A percentile compares a stretch with the other conserved stretches of the same genome.
These are phyloP conservation scores for Aurelia sp. DNA, from an alignment of 30 jellyfish, hydroid and myxozoan genomes.

Conservation along the genomic window DNA sequence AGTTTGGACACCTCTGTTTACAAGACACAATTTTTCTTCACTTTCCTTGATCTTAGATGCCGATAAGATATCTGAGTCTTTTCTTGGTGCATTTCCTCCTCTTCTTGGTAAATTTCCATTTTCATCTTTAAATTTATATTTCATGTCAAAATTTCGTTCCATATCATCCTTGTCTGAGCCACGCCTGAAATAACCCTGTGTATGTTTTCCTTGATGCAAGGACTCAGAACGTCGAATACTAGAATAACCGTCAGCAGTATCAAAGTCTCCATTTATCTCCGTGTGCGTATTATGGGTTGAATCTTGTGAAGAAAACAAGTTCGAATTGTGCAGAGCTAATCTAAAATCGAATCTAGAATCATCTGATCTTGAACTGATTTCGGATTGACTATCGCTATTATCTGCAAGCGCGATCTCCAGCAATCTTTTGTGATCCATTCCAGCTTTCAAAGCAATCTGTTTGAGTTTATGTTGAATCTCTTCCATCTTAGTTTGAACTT, in stretches of 20 bases:
- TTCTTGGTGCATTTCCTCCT: background rate
- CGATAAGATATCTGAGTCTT: background rate
- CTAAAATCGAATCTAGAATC: background rate
- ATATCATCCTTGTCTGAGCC: no score
- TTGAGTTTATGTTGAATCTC: slow-evolving; percentile 10
- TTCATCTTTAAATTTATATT: background rate
- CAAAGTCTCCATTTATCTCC: background rate
- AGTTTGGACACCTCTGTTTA: slow-evolving; percentile 24
- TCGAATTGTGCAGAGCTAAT: no score
- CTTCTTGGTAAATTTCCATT: background rate
- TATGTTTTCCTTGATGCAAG: no score
- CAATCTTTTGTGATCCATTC: slow-evolving; percentile 8
- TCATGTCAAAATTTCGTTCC: no score
- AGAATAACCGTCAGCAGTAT: no score
- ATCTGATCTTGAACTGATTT: background rate
- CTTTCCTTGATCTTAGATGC: background rate
- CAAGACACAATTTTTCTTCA: background rate
- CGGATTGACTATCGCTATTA: background rate
- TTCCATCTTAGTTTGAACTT: slow-evolving; percentile 36
- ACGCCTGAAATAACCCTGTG: no score
- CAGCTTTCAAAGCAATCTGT: slow-evolving; percentile 18
- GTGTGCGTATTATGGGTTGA: background rate
- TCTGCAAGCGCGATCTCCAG: slow-evolving; percentile 1
- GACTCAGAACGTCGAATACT: no score
- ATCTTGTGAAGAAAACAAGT: background rate